Base-by-base conservation (phyloP, 2,888 invertebrate species). In the Xanthia togata region DNA sequence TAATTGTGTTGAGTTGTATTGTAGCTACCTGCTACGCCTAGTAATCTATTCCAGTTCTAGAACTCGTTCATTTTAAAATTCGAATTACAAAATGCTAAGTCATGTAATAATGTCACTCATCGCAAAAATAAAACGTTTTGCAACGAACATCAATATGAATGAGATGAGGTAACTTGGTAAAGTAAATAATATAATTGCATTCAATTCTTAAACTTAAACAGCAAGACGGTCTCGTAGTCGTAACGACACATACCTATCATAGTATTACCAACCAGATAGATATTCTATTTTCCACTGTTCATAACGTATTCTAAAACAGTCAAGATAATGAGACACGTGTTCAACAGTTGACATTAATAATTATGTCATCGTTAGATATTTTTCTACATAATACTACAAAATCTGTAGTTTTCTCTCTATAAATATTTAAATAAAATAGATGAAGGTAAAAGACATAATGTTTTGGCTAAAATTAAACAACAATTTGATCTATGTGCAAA, bases 121-220 rank as follows among this genome's bases (percentile, higher is more conserved):
- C 38, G 68, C 9, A 64, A 74, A 76, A 67, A 50, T 55, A 75
- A 63, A 64, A 72, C n/a, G 5, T 59, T 68, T 71, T 55, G 59
- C 41, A 47, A 41, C 5, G 38, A 38, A 67, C 62, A 59, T 82
- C 23, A 70, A 78, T 77, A 76, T 76, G 31, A 81, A 76, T 81
- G 60, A 62, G 78, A 78, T 78, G 64, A 57, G 41, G 50, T 76
- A 71, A 70, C 38, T 62, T 60, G 38, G 68, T 41, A 44, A 76
- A 63, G 6, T 74, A 64, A 53, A 59, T 74, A 79, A 23, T 57
- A 44, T 35, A 47, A 71, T 71, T 77, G 78, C 64, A 60, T 72
- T 65, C 31, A 69, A 60, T 64, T 81, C 26, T 47, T 53, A 47
- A n/a, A n/a, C n/a, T n/a, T 60, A 69, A 47, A 78, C 60, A n/a